These are phyloP conservation scores for Thrips palmi DNA, from an alignment of 1,140 invertebrate species.

Conservation along the genomic window DNA sequence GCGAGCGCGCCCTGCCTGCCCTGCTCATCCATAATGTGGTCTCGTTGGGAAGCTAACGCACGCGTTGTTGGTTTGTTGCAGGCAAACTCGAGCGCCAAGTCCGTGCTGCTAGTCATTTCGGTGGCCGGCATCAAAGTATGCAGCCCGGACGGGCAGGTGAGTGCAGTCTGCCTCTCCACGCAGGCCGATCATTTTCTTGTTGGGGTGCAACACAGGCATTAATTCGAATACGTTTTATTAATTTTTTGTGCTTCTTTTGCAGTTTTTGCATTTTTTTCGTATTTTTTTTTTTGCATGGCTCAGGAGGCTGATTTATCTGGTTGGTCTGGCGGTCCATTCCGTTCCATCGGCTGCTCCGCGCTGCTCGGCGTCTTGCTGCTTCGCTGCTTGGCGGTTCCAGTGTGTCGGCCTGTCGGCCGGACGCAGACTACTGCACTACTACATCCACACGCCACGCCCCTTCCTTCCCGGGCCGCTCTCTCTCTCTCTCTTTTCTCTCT, in stretches of 20 bases:
- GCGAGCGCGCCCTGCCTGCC: too few species aligned
- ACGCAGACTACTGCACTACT: conserved; percentile 20
- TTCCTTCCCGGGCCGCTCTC: conserved; percentile 13
- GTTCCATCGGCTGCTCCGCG: background rate
- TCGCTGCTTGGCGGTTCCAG: conserved; percentile 18
- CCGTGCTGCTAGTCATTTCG: conserved; percentile 53
- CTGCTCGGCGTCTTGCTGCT: conserved; percentile 4
- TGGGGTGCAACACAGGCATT: conserved; percentile 3
- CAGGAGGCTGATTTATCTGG: background rate
- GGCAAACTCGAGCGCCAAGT: conserved; percentile 40
- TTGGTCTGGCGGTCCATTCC: background rate
- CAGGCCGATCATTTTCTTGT: conserved; percentile 6
- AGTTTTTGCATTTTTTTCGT: background rate
- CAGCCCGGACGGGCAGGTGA: conserved; percentile 62
- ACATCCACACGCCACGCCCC: conserved; percentile 1
- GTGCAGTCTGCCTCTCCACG: conserved; percentile 14
- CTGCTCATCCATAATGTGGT: too few species aligned
- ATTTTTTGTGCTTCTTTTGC: background rate
- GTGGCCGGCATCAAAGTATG: conserved; percentile 63
- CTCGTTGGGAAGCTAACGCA: too few species aligned
- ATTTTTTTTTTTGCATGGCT: background rate
- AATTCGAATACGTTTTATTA: too few species aligned
- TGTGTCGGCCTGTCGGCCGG: conserved; percentile 16
- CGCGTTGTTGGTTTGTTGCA: too few species aligned
- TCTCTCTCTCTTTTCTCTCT: conserved; percentile 18